Conservation (phyloP, 2,113 vertebrate species). For the Chionis minor region DNA sequence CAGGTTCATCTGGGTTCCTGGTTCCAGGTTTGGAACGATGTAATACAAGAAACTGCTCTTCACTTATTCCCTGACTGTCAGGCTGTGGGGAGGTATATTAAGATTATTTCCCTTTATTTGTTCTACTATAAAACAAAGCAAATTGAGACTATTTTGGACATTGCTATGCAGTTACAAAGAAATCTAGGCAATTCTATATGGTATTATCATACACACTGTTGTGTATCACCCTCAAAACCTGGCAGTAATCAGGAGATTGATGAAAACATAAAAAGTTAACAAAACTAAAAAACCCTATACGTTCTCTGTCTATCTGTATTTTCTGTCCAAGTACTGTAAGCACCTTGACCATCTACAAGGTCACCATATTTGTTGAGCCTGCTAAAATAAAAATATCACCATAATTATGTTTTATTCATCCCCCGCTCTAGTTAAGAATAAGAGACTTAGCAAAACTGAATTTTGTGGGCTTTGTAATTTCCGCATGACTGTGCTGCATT, state of each 20-base stretch:
- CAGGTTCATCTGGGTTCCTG: neutral
- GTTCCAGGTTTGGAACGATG: neutral
- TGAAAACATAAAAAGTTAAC: neutral
- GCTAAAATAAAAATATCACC: neutral
- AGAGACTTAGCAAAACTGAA: neutral
- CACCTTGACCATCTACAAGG: neutral
- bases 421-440: neutral
- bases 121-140: neutral
- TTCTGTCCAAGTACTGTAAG: neutral
- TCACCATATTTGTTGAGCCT: neutral
- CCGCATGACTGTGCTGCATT: neutral
- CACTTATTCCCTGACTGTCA: neutral
- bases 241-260: neutral
- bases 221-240: neutral
- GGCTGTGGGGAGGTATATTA: neutral
- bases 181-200: neutral
- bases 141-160: neutral
- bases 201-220: neutral
- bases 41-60: neutral
- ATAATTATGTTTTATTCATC: neutral
- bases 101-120: neutral
- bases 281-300: rapidly evolving
- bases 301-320: neutral
- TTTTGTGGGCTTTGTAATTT: neutral
- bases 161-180: neutral